Conservation (phyloP, 2,888 invertebrate genomes). For the Cryptosula pallasiana region DNA sequence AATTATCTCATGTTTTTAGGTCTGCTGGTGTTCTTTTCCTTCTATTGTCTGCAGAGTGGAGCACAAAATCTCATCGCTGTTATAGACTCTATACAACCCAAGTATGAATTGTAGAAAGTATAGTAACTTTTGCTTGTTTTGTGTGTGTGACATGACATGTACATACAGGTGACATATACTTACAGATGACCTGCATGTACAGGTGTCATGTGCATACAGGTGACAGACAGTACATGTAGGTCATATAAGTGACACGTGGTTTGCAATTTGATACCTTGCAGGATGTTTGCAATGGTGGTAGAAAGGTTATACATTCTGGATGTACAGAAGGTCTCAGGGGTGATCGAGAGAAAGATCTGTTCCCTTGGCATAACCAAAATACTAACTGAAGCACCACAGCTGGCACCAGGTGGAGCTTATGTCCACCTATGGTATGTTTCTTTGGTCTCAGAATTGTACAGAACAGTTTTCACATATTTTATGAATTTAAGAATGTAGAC, state of each 20-base stretch:
- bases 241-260: too few species aligned
- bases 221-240: too few species aligned
- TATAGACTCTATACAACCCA: constrained; percentile 77
- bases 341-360: constrained; percentile 80
- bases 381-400: constrained; percentile 67
- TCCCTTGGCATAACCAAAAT: constrained; percentile 83
- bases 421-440: constrained; percentile 8
- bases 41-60: constrained; percentile 77
- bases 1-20: constrained; percentile 54
- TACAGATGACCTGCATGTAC: too few species aligned
- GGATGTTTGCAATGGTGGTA: constrained; percentile 93
- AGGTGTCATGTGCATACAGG: too few species aligned
- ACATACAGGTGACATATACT: too few species aligned
- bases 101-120: too few species aligned
- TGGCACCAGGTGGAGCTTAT: constrained; percentile 19
- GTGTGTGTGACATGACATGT: too few species aligned
- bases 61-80: constrained; percentile 69
- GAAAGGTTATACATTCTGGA: constrained; percentile 82
- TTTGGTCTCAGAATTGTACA: too few species aligned
- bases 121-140: too few species aligned
- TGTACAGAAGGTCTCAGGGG: constrained; percentile 77
- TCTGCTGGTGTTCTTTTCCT: constrained; percentile 82
- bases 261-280: too few species aligned
- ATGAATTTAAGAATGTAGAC: neutral
- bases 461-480: neutral